These are phyloP conservation scores for Galaxea fascicularis DNA, from an alignment of 92 coral and sea anemone species.

Conservation along the genomic window DNA sequence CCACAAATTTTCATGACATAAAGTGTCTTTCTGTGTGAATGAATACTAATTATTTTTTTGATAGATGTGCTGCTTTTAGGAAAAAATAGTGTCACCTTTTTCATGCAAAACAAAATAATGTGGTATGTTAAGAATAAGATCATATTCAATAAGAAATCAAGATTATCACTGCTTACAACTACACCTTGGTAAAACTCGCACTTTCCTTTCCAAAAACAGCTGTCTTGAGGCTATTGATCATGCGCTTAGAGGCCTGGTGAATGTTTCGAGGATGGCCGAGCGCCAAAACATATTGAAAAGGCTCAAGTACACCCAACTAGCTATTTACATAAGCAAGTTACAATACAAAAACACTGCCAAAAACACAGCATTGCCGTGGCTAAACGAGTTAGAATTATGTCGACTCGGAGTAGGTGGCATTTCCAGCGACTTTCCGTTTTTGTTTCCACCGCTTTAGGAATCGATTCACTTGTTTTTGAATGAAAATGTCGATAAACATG, in stretches of 20 bases:
- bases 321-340: conserved; percentile 51
- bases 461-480: conserved; percentile 35
- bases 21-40: conserved; percentile 15
- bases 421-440: neutral
- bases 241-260: conserved; percentile 39
- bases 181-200: conserved; percentile 18
- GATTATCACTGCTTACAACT: neutral
- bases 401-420: neutral
- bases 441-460: neutral
- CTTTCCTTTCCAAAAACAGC: conserved; percentile 55
- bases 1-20: conserved; percentile 31
- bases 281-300: conserved; percentile 63
- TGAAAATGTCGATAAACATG: conserved; percentile 47
- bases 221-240: conserved; percentile 37
- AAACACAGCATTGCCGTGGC: conserved; percentile 5
- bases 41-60: conserved; percentile 32
- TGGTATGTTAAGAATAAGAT: neutral
- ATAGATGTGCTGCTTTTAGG: conserved; percentile 27
- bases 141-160: neutral
- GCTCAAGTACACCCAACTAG: conserved; percentile 27
- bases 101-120: conserved; percentile 14
- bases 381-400: neutral
- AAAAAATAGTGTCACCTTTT: conserved; percentile 26
- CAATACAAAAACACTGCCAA: conserved; percentile 30
- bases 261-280: conserved; percentile 57